Conservation (phyloP, 2,888 invertebrate species). For the Podabrus alpinus region DNA sequence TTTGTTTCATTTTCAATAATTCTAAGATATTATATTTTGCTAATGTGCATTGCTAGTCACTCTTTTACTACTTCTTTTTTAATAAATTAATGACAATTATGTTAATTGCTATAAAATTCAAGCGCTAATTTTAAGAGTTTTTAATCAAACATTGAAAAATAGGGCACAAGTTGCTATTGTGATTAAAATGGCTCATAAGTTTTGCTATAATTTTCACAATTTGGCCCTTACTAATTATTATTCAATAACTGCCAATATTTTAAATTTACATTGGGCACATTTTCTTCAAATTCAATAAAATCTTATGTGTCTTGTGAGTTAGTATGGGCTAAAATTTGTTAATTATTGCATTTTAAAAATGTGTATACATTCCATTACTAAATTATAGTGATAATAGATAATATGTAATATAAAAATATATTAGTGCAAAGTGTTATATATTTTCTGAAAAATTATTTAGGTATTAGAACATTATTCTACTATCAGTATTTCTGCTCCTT, state of each 20-base stretch:
- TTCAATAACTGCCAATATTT: not conserved
- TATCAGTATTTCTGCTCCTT: not conserved
- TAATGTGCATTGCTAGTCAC: not conserved
- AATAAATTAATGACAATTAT: not conserved
- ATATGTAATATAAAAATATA: not conserved
- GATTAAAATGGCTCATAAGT: conserved; percentile 7
- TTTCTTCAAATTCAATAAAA: not conserved
- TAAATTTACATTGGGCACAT: not conserved
- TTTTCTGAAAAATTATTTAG: conserved; percentile 11
- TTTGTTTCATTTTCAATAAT: not conserved
- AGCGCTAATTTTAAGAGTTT: not conserved
- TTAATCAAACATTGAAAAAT: conserved; percentile 9
- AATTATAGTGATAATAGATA: not conserved
- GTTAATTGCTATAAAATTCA: not conserved
- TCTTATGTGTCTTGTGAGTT: not conserved
- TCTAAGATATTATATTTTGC: not conserved
- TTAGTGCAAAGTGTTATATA: conserved; percentile 10
- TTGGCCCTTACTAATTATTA: not conserved
- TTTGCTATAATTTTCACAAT: not conserved
- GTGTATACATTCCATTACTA: not conserved
- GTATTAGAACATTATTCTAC: not conserved
- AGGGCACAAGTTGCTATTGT: conserved; percentile 17
- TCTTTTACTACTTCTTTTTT: not conserved
- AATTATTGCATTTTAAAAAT: not conserved
- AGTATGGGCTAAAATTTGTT: not conserved